Percentiles rank a stretch among this genome's conserved stretches.
phyloP scores from a whole-genome alignment of 2,888 invertebrate genomes.

The Limnephilus rhombicus region DNA sequence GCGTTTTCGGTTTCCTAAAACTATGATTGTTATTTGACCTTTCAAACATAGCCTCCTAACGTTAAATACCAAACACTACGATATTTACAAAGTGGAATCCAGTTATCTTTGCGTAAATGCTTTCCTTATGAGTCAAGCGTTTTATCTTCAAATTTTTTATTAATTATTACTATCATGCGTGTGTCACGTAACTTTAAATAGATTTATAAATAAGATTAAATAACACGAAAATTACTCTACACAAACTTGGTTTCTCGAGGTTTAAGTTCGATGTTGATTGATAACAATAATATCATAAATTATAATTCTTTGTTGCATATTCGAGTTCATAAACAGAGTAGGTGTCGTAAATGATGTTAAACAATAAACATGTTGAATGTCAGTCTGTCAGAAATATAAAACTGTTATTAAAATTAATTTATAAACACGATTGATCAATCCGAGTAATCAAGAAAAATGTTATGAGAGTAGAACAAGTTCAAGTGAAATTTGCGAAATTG shows the following conservation, averaged over 20 bases:
- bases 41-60: neutral
- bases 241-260: neutral
- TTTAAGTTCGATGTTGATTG: neutral
- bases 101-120: neutral
- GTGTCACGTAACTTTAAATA: neutral
- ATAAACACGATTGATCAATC: neutral
- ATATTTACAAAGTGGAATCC: neutral
- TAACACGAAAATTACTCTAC: neutral
- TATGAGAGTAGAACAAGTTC: neutral
- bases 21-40: neutral
- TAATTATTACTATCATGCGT: neutral
- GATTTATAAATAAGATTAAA: neutral
- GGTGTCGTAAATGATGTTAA: neutral
- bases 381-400: neutral
- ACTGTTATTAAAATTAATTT: neutral
- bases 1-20: neutral
- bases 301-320: neutral
- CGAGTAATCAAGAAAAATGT: neutral
- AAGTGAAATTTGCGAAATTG: neutral
- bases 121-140: neutral
- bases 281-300: too few species aligned
- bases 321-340: neutral
- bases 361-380: neutral
- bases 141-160: neutral
- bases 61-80: neutral